Evolutionary conservation across 2,888 invertebrate genomes (phyloP).

Genomic region (Sinelater perroti): DNA sequence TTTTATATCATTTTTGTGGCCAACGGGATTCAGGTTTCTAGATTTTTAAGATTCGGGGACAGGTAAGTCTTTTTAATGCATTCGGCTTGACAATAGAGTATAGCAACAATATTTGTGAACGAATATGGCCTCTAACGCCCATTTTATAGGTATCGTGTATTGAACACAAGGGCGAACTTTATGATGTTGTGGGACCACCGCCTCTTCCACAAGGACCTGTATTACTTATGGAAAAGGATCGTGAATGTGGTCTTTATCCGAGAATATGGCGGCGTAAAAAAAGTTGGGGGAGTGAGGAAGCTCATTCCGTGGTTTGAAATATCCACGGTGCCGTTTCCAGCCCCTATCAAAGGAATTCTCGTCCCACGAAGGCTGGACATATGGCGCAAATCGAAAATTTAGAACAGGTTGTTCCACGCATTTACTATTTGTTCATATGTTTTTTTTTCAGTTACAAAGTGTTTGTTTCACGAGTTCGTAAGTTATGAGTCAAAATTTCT

Average conservation of each 20-base stretch:
- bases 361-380: slow-evolving; percentile 71
- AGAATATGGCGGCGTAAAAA: slow-evolving; percentile 59
- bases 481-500: no score
- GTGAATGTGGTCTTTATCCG: slow-evolving; percentile 78
- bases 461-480: no score
- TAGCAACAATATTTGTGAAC: no score
- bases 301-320: slow-evolving; percentile 73
- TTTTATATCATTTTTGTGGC: slow-evolving; percentile 75
- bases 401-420: no score
- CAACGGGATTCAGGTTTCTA: slow-evolving; percentile 74
- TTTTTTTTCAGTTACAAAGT: no score
- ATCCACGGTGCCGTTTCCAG: slow-evolving; percentile 78
- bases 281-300: slow-evolving; percentile 44
- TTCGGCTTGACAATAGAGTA: no score
- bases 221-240: slow-evolving; percentile 80
- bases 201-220: slow-evolving; percentile 70
- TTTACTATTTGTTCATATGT: no score
- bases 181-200: slow-evolving; percentile 75
- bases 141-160: slow-evolving; percentile 67
- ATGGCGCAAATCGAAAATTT: slow-evolving; percentile 72
- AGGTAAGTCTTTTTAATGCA: slow-evolving; percentile 60
- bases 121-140: neutral
- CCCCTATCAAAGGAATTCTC: slow-evolving; percentile 65
- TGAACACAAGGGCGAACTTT: slow-evolving; percentile 77
- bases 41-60: slow-evolving; percentile 76